Conservation (phyloP, 2,113 vertebrate genomes). For the Salvelinus fontinalis region DNA sequence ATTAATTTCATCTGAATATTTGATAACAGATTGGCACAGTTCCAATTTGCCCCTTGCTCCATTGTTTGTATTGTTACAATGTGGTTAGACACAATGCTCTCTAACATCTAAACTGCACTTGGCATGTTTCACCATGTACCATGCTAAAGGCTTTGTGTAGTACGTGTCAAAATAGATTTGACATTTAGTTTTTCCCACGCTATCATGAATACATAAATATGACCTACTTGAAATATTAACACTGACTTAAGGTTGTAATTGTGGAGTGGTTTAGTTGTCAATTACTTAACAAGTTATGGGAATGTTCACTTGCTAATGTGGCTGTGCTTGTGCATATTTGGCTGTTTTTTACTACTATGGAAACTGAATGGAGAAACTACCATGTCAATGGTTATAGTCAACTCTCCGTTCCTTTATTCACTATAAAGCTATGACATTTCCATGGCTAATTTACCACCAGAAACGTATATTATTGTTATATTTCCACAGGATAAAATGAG, state of each 20-base stretch:
- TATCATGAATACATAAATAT: conserved; percentile 35
- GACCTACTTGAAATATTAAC: conserved; percentile 52
- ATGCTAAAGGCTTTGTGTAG: conserved; percentile 19
- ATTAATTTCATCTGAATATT: conserved; percentile 44
- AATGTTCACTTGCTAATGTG: not conserved
- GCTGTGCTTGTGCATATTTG: too few relatives aligned
- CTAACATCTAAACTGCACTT: conserved; percentile 29
- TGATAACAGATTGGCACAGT: conserved; percentile 34
- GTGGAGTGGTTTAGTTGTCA: not conserved
- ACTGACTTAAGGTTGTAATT: not conserved
- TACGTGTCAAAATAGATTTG: conserved; percentile 18
- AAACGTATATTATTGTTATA: too few relatives aligned
- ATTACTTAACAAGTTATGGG: conserved; percentile 4
- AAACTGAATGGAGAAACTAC: not conserved
- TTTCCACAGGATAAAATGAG: too few relatives aligned
- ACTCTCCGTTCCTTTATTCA: not conserved
- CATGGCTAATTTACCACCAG: too few relatives aligned
- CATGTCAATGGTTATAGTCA: not conserved
- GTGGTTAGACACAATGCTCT: conserved; percentile 27
- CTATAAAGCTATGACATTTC: too few relatives aligned
- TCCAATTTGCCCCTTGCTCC: conserved; percentile 23
- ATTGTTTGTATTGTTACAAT: conserved; percentile 40
- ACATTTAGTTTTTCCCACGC: conserved; percentile 34
- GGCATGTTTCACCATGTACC: conserved; percentile 29
- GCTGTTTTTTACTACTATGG: not conserved